A percentile compares a stretch with the other conserved stretches of the same genome.
Evolutionary conservation across 2,113 vertebrate genomes (phyloP).

Genomic region (Zosterops japonicus): DNA sequence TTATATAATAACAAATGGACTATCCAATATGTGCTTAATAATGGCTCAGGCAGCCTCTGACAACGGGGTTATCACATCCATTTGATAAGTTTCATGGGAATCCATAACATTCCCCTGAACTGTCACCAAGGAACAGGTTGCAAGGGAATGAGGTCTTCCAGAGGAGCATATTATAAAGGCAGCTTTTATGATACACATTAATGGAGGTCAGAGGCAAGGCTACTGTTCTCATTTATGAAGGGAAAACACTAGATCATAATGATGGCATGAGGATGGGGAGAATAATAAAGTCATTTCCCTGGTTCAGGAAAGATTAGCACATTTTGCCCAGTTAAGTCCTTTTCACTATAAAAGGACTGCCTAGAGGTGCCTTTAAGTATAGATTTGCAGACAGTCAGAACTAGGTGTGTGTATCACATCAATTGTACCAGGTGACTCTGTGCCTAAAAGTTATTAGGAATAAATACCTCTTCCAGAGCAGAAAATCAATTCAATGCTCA

Average conservation of each 20-base stretch:
- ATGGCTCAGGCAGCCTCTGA: background rate
- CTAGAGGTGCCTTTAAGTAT: background rate
- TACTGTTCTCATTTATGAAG: constrained; percentile 1
- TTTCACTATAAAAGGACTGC: background rate
- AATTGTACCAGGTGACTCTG: background rate
- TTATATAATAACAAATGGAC: background rate
- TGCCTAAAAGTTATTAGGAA: background rate
- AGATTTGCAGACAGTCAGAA: background rate
- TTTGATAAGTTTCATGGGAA: constrained; percentile 8
- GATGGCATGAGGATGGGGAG: background rate
- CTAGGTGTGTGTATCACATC: background rate
- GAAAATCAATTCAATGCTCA: background rate
- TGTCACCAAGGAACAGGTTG: background rate
- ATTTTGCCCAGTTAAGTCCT: constrained; percentile 17
- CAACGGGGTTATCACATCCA: background rate
- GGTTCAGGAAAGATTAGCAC: constrained; percentile 11
- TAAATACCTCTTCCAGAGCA: background rate
- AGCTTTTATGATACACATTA: constrained; percentile 6
- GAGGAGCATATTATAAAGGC: background rate
- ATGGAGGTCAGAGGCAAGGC: constrained; percentile 39
- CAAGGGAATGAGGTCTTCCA: constrained; percentile 3
- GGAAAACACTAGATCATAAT: constrained; percentile 7
- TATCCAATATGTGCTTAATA: background rate
- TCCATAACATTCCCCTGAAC: background rate
- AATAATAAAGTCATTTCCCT: background rate